Evolutionary conservation across 2,797 vertebrate genomes (phyloP).

Genomic region (Sebastes baramenuke): DNA sequence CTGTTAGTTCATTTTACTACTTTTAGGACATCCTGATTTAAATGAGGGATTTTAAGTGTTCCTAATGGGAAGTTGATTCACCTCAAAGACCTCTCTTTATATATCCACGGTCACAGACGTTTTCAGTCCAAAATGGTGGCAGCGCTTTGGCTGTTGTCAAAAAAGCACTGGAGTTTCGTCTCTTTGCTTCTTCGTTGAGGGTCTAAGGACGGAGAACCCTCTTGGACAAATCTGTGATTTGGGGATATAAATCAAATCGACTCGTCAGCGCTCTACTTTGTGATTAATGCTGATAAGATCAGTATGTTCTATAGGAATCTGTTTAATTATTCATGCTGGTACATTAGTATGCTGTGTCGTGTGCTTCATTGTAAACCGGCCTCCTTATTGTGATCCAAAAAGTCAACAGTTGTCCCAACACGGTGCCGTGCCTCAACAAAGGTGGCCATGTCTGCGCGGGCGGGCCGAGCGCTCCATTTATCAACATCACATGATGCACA

Average conservation of each 20-base stretch:
- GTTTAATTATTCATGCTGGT: conserved; percentile 46
- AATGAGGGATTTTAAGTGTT: no score
- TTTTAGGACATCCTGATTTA: no score
- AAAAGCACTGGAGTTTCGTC: no score
- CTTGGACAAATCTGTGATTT: neutral
- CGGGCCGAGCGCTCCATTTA: conserved; percentile 58
- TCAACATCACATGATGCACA: conserved; percentile 76
- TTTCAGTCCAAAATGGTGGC: no score
- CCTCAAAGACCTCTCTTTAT: no score
- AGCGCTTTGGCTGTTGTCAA: no score
- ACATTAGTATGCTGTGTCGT: conserved; percentile 64
- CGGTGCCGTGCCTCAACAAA: conserved; percentile 33
- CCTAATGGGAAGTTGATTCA: no score
- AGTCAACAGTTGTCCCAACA: conserved; percentile 52
- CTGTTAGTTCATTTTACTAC: no score
- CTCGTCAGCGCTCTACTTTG: neutral
- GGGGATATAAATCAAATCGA: neutral
- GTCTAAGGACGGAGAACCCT: neutral
- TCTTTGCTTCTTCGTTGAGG: no score
- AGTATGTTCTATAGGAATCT: neutral
- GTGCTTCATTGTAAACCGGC: conserved; percentile 14
- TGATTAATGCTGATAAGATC: neutral
- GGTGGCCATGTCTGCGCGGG: conserved; percentile 32
- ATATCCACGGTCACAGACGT: no score
- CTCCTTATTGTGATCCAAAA: conserved; percentile 35